Evolutionary conservation across 2,888 invertebrate genomes (phyloP).

Genomic region (Luffia ferchaultella): DNA sequence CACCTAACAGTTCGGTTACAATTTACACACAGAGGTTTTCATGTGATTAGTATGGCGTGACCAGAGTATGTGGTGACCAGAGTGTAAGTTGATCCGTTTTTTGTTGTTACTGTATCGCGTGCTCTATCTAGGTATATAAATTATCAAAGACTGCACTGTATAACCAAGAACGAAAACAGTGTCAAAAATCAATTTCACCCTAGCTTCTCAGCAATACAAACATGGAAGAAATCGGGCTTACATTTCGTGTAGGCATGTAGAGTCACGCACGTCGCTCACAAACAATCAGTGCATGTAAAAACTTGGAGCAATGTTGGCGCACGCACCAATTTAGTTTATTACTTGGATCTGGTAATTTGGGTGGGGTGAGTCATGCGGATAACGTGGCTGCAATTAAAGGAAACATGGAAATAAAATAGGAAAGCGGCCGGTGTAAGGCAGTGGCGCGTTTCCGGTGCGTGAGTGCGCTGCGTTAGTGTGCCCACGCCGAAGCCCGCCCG

Average conservation of each 20-base stretch:
- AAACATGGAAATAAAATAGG: conserved; percentile 1
- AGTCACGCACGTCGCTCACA: conserved; percentile 3
- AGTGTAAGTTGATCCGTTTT: too few relatives aligned
- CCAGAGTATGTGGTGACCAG: too few relatives aligned
- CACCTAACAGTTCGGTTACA: too few relatives aligned
- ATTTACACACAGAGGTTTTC: too few relatives aligned
- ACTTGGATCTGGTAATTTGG: conserved; percentile 3
- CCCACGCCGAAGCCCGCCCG: conserved; percentile 1
- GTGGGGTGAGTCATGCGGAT: conserved; percentile 7
- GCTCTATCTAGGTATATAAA: too few relatives aligned
- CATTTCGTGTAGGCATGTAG: not conserved
- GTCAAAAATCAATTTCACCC: not conserved
- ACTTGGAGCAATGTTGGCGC: not conserved
- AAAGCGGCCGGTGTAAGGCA: not conserved
- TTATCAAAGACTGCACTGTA: too few relatives aligned
- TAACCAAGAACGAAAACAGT: not conserved
- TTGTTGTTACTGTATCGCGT: too few relatives aligned
- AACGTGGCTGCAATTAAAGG: conserved; percentile 7
- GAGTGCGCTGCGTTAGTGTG: conserved; percentile 11
- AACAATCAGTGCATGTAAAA: conserved; percentile 5
- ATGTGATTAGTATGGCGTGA: too few relatives aligned
- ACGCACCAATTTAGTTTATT: conserved; percentile 8
- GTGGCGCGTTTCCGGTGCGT: conserved; percentile 15
- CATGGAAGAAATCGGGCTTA: not conserved
- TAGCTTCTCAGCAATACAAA: not conserved